phyloP scores from a whole-genome alignment of 2,888 invertebrate genomes.

The Epirrhoe tristata region DNA sequence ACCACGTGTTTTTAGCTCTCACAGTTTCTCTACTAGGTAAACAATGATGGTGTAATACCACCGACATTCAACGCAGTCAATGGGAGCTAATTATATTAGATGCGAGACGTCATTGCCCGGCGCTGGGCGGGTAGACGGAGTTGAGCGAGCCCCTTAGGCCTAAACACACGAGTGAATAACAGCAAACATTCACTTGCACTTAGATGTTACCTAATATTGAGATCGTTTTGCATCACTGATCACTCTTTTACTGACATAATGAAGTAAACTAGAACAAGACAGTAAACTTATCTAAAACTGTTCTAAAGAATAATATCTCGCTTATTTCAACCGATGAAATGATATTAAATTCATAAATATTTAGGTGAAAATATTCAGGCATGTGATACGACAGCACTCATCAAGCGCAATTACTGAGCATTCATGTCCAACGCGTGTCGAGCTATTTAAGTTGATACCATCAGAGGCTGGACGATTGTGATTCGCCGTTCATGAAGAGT shows the following conservation, averaged over 20 bases:
- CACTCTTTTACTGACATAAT: conserved; percentile 62
- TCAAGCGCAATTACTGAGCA: conserved; percentile 74
- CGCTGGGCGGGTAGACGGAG: conserved; percentile 45
- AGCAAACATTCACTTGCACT: conserved; percentile 66
- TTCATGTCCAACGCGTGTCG: conserved; percentile 73
- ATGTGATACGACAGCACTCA: conserved; percentile 60
- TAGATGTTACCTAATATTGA: conserved; percentile 66
- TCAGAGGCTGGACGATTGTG: conserved; percentile 30
- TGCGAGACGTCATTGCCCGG: conserved; percentile 63
- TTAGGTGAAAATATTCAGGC: conserved; percentile 57
- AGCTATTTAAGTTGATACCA: conserved; percentile 59
- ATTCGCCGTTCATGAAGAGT: conserved; percentile 27
- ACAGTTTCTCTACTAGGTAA: conserved; percentile 59
- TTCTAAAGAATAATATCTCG: not conserved
- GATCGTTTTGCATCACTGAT: conserved; percentile 63
- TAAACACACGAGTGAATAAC: conserved; percentile 64
- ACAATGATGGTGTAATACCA: conserved; percentile 59
- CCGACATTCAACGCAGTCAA: conserved; percentile 63
- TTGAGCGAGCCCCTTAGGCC: conserved; percentile 51
- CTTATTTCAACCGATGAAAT: conserved; percentile 1
- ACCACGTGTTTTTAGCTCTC: conserved; percentile 56
- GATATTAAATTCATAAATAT: conserved; percentile 46
- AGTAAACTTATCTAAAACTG: not conserved
- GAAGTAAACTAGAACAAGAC: conserved; percentile 53
- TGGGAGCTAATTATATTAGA: conserved; percentile 71